Conservation (phyloP, 2,888 invertebrate species). For the Eumacrocentrus americanus region DNA sequence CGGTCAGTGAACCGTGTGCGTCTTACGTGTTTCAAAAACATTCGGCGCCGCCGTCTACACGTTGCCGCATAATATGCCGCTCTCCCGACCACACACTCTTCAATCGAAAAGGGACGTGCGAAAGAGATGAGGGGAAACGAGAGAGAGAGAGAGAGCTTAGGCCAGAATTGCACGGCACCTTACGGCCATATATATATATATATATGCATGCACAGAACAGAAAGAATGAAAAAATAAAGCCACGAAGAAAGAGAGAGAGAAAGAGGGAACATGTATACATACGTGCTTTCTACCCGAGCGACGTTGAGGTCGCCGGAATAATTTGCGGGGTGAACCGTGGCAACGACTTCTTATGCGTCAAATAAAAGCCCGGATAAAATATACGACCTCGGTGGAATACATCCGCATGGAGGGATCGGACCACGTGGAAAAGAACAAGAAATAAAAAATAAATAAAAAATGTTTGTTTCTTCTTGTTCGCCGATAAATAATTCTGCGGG, state of each 20-base stretch:
- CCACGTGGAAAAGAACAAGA: neutral
- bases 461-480: too few species aligned
- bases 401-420: slow-evolving; percentile 6
- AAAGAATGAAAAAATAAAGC: slow-evolving; percentile 11
- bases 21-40: slow-evolving; percentile 53
- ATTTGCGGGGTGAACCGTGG: slow-evolving; percentile 14
- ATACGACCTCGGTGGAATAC: slow-evolving; percentile 11
- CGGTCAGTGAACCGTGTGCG: slow-evolving; percentile 55
- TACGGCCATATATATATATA: slow-evolving; percentile 13
- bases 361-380: slow-evolving; percentile 15
- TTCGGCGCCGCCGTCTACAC: slow-evolving; percentile 45
- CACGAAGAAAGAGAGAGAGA: slow-evolving; percentile 1
- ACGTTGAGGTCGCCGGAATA: slow-evolving; percentile 22
- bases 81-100: slow-evolving; percentile 27
- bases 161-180: slow-evolving; percentile 16
- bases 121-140: neutral
- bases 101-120: slow-evolving; percentile 27
- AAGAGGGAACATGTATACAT: neutral
- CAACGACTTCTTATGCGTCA: slow-evolving; percentile 12
- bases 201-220: neutral
- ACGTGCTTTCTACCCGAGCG: slow-evolving; percentile 18
- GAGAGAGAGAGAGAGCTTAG: neutral
- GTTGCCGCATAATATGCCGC: slow-evolving; percentile 21
- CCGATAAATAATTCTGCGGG: too few species aligned
- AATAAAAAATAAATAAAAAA: neutral